Evolutionary conservation across 2,888 invertebrate genomes (phyloP), one percentile per base, ranked within the genome.

Genomic region (Eubasilissa splendida): DNA sequence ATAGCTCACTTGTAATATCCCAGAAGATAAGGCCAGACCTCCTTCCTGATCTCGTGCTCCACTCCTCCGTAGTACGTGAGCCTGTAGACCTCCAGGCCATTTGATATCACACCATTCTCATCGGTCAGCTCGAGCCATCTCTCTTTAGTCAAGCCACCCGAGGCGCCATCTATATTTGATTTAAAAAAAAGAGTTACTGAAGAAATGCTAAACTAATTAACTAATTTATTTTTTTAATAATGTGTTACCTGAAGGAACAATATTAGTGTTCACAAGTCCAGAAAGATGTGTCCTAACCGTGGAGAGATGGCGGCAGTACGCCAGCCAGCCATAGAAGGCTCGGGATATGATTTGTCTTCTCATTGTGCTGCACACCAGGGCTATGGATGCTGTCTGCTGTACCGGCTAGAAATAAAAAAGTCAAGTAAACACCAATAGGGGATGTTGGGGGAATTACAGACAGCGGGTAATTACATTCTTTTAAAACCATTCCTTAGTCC

Each of bases 311-410:
- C 98, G 91, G 86, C 97, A 97, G 87, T 98, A 97, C 0, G 97
- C 97, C 82, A 98, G 90, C 98, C 98, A 98, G 73, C 98, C 98
- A 87, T 98, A 98, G 88, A 98, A 98, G 12, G 98, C 98, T 80
- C 98, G 91, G 0, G 97, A 97, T 84, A 98, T 96, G 80, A 99
- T 98, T 89, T 98, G 98, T 11, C 96, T 93, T 82, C 95, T 94
- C 98, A 98, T 98, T 0, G 97, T 97, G 87, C 96, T 96, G 90
- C 98, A 99, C 10, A 98, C 95, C 85, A 96, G 90, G 87, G 95
- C 93, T 83, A 93, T 93, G 76, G 93, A 93, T 9, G 92, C 91
- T 12, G 91, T 87, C 90, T 93, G 89, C 80, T 85, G 86, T 4
- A 84, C 50, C n/a, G 86, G 87, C 71, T 86, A 70, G 54, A 79